phyloP scores from a whole-genome alignment of 2,888 invertebrate species.

The Brenthis daphne region DNA sequence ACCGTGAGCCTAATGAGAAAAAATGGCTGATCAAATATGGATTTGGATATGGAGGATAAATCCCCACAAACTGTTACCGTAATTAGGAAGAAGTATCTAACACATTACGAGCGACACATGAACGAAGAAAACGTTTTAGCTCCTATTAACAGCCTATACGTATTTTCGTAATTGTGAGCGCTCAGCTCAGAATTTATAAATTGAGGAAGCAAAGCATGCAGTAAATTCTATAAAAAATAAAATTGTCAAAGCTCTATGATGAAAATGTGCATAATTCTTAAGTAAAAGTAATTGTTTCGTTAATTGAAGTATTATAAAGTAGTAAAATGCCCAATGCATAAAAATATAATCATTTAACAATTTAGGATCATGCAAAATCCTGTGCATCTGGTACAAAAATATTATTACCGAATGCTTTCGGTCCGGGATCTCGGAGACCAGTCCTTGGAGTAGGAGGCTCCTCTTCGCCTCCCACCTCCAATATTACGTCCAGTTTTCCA shows the following conservation, averaged over 20 bases:
- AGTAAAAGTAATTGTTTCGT: background rate
- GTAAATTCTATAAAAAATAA: conserved; percentile 1
- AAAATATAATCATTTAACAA: too few species aligned
- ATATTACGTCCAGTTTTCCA: conserved; percentile 88
- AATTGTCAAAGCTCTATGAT: background rate
- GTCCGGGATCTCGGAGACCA: conserved; percentile 92
- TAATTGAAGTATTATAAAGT: too few species aligned
- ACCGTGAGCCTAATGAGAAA: conserved; percentile 79
- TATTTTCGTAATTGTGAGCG: background rate
- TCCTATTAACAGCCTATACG: background rate
- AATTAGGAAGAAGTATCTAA: conserved; percentile 1
- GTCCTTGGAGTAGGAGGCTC: conserved; percentile 89
- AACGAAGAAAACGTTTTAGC: background rate
- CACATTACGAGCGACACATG: background rate
- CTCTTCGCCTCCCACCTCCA: conserved; percentile 84
- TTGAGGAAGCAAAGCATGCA: conserved; percentile 6
- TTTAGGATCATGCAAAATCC: conserved; percentile 13
- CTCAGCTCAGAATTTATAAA: background rate
- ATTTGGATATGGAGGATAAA: conserved; percentile 59
- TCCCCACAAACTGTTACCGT: conserved; percentile 39
- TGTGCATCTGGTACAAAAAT: background rate
- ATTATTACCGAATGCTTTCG: conserved; percentile 89
- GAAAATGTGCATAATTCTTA: background rate
- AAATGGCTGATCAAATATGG: conserved; percentile 69
- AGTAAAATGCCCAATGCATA: too few species aligned